Conservation (phyloP, 1,140 invertebrate species). For the Cheumatopsyche charites region DNA sequence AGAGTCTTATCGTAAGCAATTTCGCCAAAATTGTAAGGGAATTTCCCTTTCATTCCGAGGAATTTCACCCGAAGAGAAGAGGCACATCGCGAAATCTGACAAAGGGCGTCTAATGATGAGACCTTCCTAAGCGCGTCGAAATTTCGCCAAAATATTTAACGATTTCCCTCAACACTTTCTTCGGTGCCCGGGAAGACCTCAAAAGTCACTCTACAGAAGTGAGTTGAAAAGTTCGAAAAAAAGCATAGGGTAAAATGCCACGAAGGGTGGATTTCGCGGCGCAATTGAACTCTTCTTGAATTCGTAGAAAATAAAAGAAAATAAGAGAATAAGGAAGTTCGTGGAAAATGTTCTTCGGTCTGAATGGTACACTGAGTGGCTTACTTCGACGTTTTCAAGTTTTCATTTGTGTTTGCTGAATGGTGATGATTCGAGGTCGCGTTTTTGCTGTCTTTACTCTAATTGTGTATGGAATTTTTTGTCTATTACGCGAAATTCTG, state of each 20-base stretch:
- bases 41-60: slow-evolving; percentile 17
- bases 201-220: not conserved
- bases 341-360: not conserved
- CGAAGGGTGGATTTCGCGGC: not conserved
- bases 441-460: no score
- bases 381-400: not conserved
- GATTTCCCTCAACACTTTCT: not conserved
- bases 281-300: not conserved
- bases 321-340: not conserved
- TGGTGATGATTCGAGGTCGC: no score
- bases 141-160: slow-evolving; percentile 13
- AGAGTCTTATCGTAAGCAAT: not conserved
- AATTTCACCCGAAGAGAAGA: not conserved
- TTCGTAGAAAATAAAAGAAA: slow-evolving; percentile 6
- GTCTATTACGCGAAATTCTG: no score
- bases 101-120: slow-evolving; percentile 17
- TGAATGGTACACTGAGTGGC: not conserved
- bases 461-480: no score
- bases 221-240: slow-evolving; percentile 4
- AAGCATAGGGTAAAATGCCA: not conserved
- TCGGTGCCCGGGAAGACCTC: not conserved
- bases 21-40: slow-evolving; percentile 9
- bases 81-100: slow-evolving; percentile 5
- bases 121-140: slow-evolving; percentile 9
- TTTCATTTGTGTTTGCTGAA: not conserved